Conservation (phyloP, 2,888 invertebrate species). For the Petrophora chlorosata region DNA sequence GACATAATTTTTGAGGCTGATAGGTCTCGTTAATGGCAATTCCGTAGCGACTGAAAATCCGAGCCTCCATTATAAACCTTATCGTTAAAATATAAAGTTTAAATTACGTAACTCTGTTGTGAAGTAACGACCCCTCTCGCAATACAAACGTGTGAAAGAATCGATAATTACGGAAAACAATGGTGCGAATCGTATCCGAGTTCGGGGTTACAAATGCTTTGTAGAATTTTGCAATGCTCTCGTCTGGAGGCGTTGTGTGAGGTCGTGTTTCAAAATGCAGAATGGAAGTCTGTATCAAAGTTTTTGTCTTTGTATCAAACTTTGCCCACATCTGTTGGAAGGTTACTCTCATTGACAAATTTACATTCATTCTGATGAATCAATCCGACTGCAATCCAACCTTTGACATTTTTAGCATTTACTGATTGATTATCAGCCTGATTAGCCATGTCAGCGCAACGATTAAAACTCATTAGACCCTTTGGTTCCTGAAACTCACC, state of each 20-base stretch:
- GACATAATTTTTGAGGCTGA: slow-evolving; percentile 7
- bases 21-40: slow-evolving; percentile 2
- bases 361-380: no score
- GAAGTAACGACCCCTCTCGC: slow-evolving; percentile 5
- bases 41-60: neutral
- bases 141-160: slow-evolving; percentile 32
- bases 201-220: slow-evolving; percentile 15
- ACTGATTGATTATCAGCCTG: no score
- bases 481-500: no score
- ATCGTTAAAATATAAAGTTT: slow-evolving; percentile 1
- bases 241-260: slow-evolving; percentile 8
- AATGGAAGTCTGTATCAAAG: neutral
- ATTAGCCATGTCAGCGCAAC: no score
- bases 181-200: slow-evolving; percentile 21
- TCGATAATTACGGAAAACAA: slow-evolving; percentile 35
- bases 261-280: neutral
- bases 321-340: no score
- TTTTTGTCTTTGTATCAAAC: no score
- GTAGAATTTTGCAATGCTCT: slow-evolving; percentile 22
- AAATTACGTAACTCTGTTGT: neutral
- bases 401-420: no score
- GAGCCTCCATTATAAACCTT: neutral
- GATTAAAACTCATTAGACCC: no score
- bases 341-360: no score
- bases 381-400: no score